These are phyloP conservation scores for Tachina lurida DNA, from an alignment of 2,888 invertebrate genomes.

Conservation along the genomic window DNA sequence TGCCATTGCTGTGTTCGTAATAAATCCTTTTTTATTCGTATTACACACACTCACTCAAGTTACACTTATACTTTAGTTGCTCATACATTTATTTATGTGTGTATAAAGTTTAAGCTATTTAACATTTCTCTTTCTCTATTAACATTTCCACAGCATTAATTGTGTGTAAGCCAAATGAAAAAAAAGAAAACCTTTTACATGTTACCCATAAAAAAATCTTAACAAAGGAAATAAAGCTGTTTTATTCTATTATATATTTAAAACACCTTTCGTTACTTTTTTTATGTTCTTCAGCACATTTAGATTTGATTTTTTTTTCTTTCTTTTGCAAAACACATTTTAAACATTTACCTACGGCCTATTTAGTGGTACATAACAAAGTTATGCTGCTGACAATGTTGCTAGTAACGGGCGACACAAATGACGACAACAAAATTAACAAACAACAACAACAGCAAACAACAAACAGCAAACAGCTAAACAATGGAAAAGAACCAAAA, in stretches of 20 bases:
- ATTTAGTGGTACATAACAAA: slow-evolving; percentile 62
- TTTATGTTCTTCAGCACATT: slow-evolving; percentile 20
- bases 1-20: too few species aligned
- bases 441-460: slow-evolving; percentile 15
- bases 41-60: too few species aligned
- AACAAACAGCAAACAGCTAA: slow-evolving; percentile 15
- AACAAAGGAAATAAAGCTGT: slow-evolving; percentile 16
- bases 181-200: background rate
- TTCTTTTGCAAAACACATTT: slow-evolving; percentile 9
- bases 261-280: slow-evolving; percentile 29
- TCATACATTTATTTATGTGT: too few species aligned
- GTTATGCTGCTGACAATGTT: slow-evolving; percentile 51
- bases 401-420: slow-evolving; percentile 39
- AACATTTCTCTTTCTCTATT: background rate
- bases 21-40: too few species aligned
- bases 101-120: too few species aligned
- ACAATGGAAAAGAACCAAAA: slow-evolving; percentile 28
- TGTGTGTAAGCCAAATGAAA: background rate
- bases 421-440: slow-evolving; percentile 44
- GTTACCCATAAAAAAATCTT: background rate
- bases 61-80: too few species aligned
- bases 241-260: slow-evolving; percentile 1
- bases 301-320: background rate
- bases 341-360: slow-evolving; percentile 51
- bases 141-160: background rate